Base-by-base conservation (phyloP, 2,888 invertebrate genomes). In the Lypha dubia region DNA sequence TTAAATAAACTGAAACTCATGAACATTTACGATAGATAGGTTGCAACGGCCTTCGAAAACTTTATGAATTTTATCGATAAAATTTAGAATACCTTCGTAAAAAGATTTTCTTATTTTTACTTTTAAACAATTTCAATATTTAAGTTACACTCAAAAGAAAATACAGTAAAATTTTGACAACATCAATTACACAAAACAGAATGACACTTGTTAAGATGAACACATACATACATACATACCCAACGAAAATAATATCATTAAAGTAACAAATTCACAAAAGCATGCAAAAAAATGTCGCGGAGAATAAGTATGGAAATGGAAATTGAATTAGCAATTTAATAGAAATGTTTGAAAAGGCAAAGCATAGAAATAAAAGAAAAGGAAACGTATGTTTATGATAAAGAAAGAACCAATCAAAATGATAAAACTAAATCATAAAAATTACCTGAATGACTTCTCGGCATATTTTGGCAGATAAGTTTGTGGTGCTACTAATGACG, bases 391-490 rank as follows among this genome's bases (percentile, higher is more conserved):
- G 8, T 58, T 46, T 15, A 35, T 24, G 32, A 24, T 67, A 53
- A 28, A 56, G 28, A 53, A 24, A 56, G 28, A 71, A 75, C 51
- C 79, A 82, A 83, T 86, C 53, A 28, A 65, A 85, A 51, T 76
- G 62, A 86, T 87, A 86, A n/a, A 74, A 70, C 28, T 58, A 62
- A 51, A 44, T 35, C 51, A 75, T 17, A 58, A 65, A 65, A 91
- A 89, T 92, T 92, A 92, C 92, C 92, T 92, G 92, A 90, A 92
- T 91, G 92, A 92, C 92, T 92, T 92, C 91, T 90, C 92, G 90
- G 91, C 92, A 90, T 89, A 90, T 90, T 91, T 92, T 91, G 91
- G 90, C 89, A 91, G 91, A 90, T 91, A 86, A 68, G 88, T 74
- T 74, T 77, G 70, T 49, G 81, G 68, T 60, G 87, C 77, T 83